Percentiles rank a stretch among this genome's conserved stretches.
Evolutionary conservation across 2,888 invertebrate species (phyloP).

Genomic region (Opisthograptis luteolata): DNA sequence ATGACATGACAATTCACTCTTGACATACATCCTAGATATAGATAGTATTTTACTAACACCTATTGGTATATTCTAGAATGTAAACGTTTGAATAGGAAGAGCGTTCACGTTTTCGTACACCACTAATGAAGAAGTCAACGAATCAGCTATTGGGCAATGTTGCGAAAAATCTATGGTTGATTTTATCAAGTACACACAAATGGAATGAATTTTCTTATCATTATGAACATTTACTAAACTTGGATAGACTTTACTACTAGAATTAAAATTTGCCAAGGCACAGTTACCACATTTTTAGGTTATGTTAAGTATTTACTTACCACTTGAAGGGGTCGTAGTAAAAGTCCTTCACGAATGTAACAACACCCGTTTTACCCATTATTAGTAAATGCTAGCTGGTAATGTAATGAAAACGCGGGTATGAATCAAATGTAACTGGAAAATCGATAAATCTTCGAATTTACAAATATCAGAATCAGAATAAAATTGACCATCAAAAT

Average conservation of each 20-base stretch:
- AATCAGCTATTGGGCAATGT: too few species aligned
- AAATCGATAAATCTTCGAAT: constrained; percentile 40
- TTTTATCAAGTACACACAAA: too few species aligned
- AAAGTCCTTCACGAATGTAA: constrained; percentile 85
- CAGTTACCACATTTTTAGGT: constrained; percentile 39
- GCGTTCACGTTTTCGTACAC: too few species aligned
- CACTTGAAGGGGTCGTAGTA: constrained; percentile 92
- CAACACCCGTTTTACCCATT: constrained; percentile 85
- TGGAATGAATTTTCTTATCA: background rate
- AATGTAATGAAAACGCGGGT: constrained; percentile 32
- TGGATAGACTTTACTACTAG: background rate
- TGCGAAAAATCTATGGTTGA: too few species aligned
- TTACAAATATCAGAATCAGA: constrained; percentile 27
- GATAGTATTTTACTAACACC: too few species aligned
- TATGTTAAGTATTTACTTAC: constrained; percentile 82
- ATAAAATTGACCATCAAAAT: too few species aligned
- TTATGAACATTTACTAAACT: background rate
- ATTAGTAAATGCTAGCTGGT: constrained; percentile 45
- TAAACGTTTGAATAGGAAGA: too few species aligned
- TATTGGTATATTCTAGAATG: too few species aligned
- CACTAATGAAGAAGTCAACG: too few species aligned
- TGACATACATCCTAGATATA: too few species aligned
- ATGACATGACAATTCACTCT: too few species aligned
- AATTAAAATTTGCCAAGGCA: background rate
- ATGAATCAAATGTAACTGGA: constrained; percentile 36